Base-by-base conservation (phyloP, 2,888 invertebrate genomes). In the Macaria liturata region DNA sequence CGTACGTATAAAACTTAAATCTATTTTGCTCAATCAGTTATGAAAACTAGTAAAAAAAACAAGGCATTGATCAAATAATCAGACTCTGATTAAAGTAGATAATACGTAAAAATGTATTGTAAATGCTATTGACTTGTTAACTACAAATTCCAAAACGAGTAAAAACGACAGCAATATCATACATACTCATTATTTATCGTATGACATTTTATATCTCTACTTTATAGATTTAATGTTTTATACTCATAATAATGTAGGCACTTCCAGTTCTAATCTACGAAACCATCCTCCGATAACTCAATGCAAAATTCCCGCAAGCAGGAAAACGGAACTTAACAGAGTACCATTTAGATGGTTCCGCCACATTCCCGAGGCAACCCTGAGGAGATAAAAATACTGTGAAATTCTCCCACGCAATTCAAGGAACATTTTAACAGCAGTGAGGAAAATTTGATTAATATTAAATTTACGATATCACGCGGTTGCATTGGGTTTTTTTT, bases 321-420 rank as follows among this genome's bases (percentile, higher is more conserved):
- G 59, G 51, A 59, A 59, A 59, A 55, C 49, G 45, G 54, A 52
- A 51, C 59, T 39, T 20, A 44, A 43, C 42, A 9, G 3, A 1
- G 9, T 47, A 46, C 34, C 20, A 59, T 51, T 54, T 54, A 47
- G 32, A 54, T 51, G 42, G 49, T 9, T 9, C 7, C 48, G 39
- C 44, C 32, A 37, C 46, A 51, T 51, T 47, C 59, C 54, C 46
- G 47, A 43, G 9, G 45, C 54, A 54, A 48, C 59, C 51, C 55
- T 59, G 59, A 51, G 5, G 4, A 54, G 59, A 60, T 60, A 60
- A 55, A 51, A 60, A 52, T 60, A 60, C 55, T 53, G 52, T 48
- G 59, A 60, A 60, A 54, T 46, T 46, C 48, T 9, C 59, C 59
- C 59, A 60, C 59, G 51, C 55, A 9, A 46, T 60, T 46, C 45